Conservation (phyloP, 23 tunicate species). For the Phallusia fumigata region DNA sequence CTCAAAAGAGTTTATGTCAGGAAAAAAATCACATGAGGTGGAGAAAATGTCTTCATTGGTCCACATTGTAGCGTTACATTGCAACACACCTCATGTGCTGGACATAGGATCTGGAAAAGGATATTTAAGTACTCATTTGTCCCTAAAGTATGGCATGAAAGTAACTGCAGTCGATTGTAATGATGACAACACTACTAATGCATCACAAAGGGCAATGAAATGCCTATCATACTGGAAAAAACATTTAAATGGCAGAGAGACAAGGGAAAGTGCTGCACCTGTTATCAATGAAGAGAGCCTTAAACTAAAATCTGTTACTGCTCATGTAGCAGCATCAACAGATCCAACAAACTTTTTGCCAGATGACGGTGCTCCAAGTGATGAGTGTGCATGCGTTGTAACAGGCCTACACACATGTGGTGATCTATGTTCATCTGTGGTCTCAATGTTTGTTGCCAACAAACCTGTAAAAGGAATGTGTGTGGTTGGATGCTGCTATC, state of each 20-base stretch:
- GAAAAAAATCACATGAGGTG: constrained; percentile 87
- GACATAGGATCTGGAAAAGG: constrained; percentile 95
- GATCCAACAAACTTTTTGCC: constrained; percentile 16
- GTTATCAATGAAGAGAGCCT: neutral
- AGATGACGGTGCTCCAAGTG: neutral
- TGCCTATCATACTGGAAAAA: constrained; percentile 60
- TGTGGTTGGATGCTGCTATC: constrained; percentile 89
- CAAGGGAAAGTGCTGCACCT: neutral
- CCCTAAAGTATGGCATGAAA: constrained; percentile 41
- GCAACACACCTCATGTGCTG: constrained; percentile 21
- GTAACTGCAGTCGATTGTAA: constrained; percentile 72
- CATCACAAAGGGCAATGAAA: constrained; percentile 46
- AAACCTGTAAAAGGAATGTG: constrained; percentile 32
- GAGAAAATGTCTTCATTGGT: constrained; percentile 63
- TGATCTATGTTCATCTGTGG: constrained; percentile 49
- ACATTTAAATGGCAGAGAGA: constrained; percentile 11
- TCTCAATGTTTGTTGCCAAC: constrained; percentile 36
- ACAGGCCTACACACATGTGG: constrained; percentile 87
- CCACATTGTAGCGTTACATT: constrained; percentile 15
- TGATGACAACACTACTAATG: constrained; percentile 39
- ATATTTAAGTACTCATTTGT: constrained; percentile 67
- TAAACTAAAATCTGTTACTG: constrained; percentile 39
- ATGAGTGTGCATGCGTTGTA: constrained; percentile 13
- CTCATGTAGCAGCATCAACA: constrained; percentile 25
- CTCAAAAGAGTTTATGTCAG: constrained; percentile 69